Evolutionary conservation across 2,797 vertebrate species (phyloP), one percentile per base, ranked within the genome.

Genomic region (Fundulus diaphanus): DNA sequence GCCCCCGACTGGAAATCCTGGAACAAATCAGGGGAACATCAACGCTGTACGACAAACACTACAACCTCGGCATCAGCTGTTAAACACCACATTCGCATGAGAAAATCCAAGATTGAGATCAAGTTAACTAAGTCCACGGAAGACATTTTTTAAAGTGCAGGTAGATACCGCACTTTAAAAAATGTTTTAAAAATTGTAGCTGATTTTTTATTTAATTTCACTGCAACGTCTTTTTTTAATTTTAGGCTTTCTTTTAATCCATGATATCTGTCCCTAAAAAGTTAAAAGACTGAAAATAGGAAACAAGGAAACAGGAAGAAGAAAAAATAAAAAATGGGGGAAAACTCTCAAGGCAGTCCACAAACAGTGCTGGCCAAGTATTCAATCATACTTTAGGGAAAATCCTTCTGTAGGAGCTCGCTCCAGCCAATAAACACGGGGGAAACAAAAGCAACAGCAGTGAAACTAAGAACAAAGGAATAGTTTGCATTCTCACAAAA

Each of bases 1-100:
- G 74, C 57, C 56, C 77, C 82, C 77, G 67, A 65, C 57, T 24
- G 24, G 15, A 72, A 87, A 79, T 51, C 85, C 92, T 94, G 88
- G 2, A 79, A 82, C 35, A 66, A 79, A 88, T 61, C 51, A 59
- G 29, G 74, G 7, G 73, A 74, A 80, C 35, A 49, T 56, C 22
- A 77, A 1, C 22, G 11, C 9, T 24, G 33, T 37, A 33, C 59
- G 12, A 37, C 33, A 7, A 31, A 37, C 59, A 9, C 33, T 22
- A 63, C 18, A 63, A 11, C 35, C 12, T 35, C 59, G 11, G 59
- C 33, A 35, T 1, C 2, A 42, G 63, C 13, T 8, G 24, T 27
- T 27, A 66, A 66, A 44, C 63, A 3, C 22, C 4, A 42, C 7
- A 24, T 27, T 0, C 15, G 16, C 7, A 15, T 15, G 6, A n/a